Percentiles rank a stretch among this genome's conserved stretches.
Conservation (phyloP, 2,797 vertebrate genomes). For the Balearica regulorum region DNA sequence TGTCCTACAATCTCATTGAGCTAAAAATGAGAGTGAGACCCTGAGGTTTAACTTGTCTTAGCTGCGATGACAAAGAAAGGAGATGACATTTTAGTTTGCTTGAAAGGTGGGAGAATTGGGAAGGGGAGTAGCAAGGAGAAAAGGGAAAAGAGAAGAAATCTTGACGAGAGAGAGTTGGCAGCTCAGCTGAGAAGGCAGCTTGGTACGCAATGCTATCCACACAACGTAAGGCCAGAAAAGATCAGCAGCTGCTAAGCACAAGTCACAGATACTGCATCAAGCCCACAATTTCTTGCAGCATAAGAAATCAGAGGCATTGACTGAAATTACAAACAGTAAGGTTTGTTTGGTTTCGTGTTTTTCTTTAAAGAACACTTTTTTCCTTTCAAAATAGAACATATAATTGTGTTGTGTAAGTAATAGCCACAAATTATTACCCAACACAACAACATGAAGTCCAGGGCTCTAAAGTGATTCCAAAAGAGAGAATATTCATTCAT, state of each 20-base stretch:
- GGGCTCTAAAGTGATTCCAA: background rate
- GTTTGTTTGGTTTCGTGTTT: background rate
- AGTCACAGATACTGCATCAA: background rate
- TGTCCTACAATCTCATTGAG: background rate
- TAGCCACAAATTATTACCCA: no score
- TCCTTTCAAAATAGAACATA: background rate
- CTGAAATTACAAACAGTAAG: background rate
- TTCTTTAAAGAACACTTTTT: no score
- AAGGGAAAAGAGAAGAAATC: background rate
- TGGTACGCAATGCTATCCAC: background rate
- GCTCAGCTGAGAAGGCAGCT: background rate
- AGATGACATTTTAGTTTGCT: background rate
- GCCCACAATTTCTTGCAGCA: background rate
- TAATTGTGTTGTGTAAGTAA: no score
- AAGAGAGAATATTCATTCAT: background rate
- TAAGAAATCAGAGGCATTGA: background rate
- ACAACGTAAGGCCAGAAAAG: background rate
- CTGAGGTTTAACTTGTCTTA: background rate
- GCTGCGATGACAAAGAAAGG: background rate
- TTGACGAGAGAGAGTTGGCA: background rate
- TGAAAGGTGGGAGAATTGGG: background rate
- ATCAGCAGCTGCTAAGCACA: background rate
- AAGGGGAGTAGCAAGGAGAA: background rate
- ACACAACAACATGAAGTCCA: rapidly evolving
- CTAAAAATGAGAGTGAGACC: background rate